Evolutionary conservation across 2,113 vertebrate genomes (phyloP).

Genomic region (Ciconia maguari): DNA sequence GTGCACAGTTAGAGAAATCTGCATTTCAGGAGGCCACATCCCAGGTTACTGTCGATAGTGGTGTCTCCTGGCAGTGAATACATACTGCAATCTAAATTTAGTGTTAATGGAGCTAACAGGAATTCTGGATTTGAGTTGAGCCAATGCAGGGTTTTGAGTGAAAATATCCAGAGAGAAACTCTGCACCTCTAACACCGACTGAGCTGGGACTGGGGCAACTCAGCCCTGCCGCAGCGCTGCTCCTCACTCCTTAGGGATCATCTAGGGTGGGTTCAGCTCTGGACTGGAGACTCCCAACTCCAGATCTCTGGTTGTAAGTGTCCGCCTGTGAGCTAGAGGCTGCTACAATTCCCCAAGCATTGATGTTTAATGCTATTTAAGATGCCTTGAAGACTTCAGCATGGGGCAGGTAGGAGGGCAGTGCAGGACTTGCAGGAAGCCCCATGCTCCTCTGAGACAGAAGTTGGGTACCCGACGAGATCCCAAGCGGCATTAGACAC

Average conservation of each 20-base stretch:
- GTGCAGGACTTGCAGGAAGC: neutral
- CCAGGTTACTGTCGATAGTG: neutral
- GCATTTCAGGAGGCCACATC: neutral
- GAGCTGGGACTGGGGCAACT: neutral
- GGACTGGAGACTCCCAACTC: neutral
- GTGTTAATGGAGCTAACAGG: neutral
- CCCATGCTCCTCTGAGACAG: neutral
- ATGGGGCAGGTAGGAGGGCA: neutral
- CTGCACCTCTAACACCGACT: neutral
- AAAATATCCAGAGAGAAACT: neutral
- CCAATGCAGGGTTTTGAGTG: neutral
- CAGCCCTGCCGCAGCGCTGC: neutral
- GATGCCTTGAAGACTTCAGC: neutral
- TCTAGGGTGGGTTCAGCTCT: neutral
- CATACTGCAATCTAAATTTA: neutral
- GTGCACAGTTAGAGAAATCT: neutral
- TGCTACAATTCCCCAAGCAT: neutral
- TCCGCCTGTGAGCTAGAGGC: neutral
- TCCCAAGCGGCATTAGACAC: neutral
- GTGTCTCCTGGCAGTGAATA: neutral
- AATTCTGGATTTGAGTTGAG: neutral
- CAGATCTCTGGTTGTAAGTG: neutral
- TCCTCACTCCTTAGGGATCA: neutral
- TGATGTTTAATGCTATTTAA: neutral
- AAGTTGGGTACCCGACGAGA: rapidly evolving